phyloP scores from a whole-genome alignment of 2,113 vertebrate species.

The Pangasianodon gigas region DNA sequence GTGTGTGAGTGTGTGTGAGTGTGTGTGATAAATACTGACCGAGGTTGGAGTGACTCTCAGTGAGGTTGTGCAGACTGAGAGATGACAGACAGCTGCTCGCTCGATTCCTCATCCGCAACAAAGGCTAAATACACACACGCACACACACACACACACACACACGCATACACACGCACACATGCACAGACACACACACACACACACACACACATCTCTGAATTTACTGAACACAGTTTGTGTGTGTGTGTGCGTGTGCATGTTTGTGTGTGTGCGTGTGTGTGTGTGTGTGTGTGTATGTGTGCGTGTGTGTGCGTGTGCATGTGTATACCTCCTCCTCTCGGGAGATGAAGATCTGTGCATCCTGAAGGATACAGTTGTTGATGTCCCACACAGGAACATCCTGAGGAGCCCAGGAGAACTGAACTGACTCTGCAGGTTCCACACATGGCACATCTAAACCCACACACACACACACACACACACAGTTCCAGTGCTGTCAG shows the following conservation, averaged over 20 bases:
- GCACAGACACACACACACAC: no score
- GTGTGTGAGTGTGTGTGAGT: neutral
- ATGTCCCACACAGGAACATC: conserved; percentile 87
- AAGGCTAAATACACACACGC: conserved; percentile 60
- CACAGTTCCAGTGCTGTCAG: neutral
- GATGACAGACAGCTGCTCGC: conserved; percentile 71
- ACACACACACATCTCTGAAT: neutral
- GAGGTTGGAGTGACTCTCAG: conserved; percentile 61
- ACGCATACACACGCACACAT: no score
- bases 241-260: conserved; percentile 17
- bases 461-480: conserved; percentile 31
- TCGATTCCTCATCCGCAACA: conserved; percentile 65
- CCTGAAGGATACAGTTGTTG: conserved; percentile 77
- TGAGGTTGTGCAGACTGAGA: conserved; percentile 63
- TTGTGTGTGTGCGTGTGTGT: conserved; percentile 20
- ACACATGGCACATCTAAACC: neutral
- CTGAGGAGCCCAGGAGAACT: conserved; percentile 63
- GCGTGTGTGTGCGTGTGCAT: conserved; percentile 24
- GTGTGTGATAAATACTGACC: conserved; percentile 59
- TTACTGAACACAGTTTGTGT: neutral
- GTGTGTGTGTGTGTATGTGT: conserved; percentile 28
- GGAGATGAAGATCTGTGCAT: conserved; percentile 80
- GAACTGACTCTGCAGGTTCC: conserved; percentile 49
- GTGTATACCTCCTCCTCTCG: conserved; percentile 82
- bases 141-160: neutral